Conservation (phyloP, 2,113 vertebrate species). For the Melierax canorus region DNA sequence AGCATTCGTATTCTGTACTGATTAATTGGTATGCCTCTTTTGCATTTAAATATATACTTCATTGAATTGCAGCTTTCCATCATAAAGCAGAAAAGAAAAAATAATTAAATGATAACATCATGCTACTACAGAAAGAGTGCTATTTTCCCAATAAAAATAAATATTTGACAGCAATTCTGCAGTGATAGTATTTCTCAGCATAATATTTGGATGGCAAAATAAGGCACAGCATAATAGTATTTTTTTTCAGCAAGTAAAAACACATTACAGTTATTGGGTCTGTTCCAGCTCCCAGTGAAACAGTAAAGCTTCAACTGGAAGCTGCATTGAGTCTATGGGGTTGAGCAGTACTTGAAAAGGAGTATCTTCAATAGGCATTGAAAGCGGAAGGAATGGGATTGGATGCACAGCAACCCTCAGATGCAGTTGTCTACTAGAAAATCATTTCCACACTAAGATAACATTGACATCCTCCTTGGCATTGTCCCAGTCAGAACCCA, state of each 20-base stretch:
- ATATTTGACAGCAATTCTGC: conserved; percentile 47
- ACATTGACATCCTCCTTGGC: background rate
- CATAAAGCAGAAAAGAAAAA: conserved; percentile 51
- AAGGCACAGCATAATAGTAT: background rate
- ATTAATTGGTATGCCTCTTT: conserved; percentile 59
- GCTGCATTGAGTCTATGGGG: background rate
- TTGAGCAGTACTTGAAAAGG: background rate
- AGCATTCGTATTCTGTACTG: conserved; percentile 27
- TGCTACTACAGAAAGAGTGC: background rate
- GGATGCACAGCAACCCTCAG: background rate
- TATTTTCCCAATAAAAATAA: conserved; percentile 45
- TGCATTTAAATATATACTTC: conserved; percentile 68
- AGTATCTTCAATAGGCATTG: background rate
- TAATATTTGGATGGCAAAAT: conserved; percentile 37
- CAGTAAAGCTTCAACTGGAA: background rate
- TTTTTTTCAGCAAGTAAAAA: conserved; percentile 22
- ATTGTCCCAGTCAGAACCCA: background rate
- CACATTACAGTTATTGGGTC: conserved; percentile 6
- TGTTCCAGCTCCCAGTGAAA: conserved; percentile 33
- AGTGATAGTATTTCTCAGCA: conserved; percentile 25
- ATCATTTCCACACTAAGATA: background rate
- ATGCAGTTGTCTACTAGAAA: background rate
- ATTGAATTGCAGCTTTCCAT: conserved; percentile 54
- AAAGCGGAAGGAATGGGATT: background rate
- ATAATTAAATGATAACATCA: conserved; percentile 63